Base-by-base conservation (phyloP, 92 coral and sea anemone genomes). In the Paragorgia papillata region DNA sequence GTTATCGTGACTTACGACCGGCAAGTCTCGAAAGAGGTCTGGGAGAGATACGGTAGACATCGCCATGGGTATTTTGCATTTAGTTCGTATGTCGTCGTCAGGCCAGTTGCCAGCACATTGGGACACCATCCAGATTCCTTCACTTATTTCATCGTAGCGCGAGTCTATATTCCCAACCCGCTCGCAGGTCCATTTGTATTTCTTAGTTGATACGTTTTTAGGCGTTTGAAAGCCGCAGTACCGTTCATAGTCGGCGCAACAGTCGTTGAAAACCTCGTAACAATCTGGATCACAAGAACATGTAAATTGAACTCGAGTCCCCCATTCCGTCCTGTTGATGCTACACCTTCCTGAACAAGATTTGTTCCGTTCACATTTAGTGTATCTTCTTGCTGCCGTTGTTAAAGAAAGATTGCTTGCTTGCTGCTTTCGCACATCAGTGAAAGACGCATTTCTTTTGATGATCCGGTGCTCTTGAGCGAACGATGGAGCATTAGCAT, bases 51-150 rank as follows among this genome's bases (percentile, higher is more conserved):
- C 9, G 1, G 50, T 53, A 22, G 35, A 50, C 18, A 0, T 8
- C 27, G 24, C 14, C 27, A 71, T 17, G n/a, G 78, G 63, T 71
- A 48, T 40, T 68, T 71, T 64, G 33, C 85, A 81, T 54, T 81
- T 70, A 19, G 24, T 49, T 59, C 79, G 43, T 27, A 57, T 29
- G 13, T 19, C 49, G 29, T 73, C 80, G 57, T 34, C 9, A 18
- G 85, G 67, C 85, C 85, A 81, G 32, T 51, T 50, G 20, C 40
- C 68, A 22, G 63, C 66, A 73, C 85, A 81, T n/a, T 50, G 54
- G 3, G 85, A 59, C 22, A 81, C 78, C 85, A 71, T 71, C 80
- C 85, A 60, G 12, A 81, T 60, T 20, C 80, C 74, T 20, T 60
- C 51, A 30, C 48, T 64, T 13, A 57, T 31, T 29, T 35, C 1